Evolutionary conservation across 2,888 invertebrate species (phyloP), one percentile per base, ranked within the genome.

Genomic region (Epistrophe grossulariae): DNA sequence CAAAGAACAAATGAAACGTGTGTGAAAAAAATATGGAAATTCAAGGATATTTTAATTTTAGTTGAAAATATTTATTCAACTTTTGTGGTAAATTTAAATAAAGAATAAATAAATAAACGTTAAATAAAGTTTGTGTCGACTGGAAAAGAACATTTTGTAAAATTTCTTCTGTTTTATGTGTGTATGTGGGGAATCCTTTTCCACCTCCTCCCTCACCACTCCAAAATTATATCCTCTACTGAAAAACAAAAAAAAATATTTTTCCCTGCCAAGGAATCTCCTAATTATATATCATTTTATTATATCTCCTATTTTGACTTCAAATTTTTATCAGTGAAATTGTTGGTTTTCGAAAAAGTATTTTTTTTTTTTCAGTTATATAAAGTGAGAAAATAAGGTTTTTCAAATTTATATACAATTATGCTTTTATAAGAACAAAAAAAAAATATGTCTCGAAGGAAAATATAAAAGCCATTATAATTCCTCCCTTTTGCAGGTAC

Each of bases 401-500:
- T 62, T 64, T 45, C 64, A 19, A 43, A 55, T 59, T 35, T 35
- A 52, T 17, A 68, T n/a, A n/a, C n/a, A n/a, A n/a, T 24, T 28
- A 76, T 31, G 24, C 19, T 40, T 52, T 17, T n/a, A 38, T 38
- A 50, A 62, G 28, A 52, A 35, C 9, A 35, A 28, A 50, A 8
- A 71, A 50, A 43, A 57, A 57, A 74, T 19, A 68, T 24, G 38
- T 52, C 68, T 52, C 38, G 31, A 76, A 62, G 35, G 38, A 59
- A 72, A 60, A 45, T 70, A 40, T 55, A 38, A 59, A 48, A 72
- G 35, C 40, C 71, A 48, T 66, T 72, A 72, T 59, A 19, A 43
- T 71, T 82, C 66, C 78, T 82, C 82, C 78, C 66, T 82, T 82
- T 82, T 66, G 45, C 80, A 84, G 84, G 80, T 84, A 84, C 84